Evolutionary conservation across 2,113 vertebrate genomes (phyloP).

Genomic region (Brienomyrus longianalis): DNA sequence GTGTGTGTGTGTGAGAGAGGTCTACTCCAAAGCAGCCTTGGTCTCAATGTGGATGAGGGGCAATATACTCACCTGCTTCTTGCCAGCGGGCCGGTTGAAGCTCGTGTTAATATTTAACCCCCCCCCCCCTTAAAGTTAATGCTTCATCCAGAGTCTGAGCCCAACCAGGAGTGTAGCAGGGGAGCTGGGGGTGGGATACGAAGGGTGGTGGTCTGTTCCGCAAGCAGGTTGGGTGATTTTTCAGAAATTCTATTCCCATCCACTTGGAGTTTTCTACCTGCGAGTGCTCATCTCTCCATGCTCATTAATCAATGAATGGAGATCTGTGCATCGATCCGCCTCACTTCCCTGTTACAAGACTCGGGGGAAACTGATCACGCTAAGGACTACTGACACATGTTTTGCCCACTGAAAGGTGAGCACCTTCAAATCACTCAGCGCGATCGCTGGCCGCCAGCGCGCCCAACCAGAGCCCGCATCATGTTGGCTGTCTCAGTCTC

Average conservation of each 20-base stretch:
- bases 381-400: not conserved
- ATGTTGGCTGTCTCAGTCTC: not conserved
- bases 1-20: not conserved
- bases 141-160: conserved; percentile 43
- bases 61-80: not conserved
- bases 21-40: not conserved
- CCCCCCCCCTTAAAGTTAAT: conserved; percentile 55
- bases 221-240: not conserved
- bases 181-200: not conserved
- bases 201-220: not conserved
- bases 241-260: not conserved
- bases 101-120: conserved; percentile 64
- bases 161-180: conserved; percentile 1
- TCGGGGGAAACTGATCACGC: not conserved
- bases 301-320: not conserved
- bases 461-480: not conserved
- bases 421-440: not conserved
- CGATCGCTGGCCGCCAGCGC: not conserved
- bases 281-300: not conserved
- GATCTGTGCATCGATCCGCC: not conserved
- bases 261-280: not conserved
- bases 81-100: conserved; percentile 42
- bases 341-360: not conserved
- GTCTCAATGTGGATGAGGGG: not conserved
- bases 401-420: not conserved